Evolutionary conservation across 1,140 invertebrate genomes (phyloP).

Genomic region (Drosophila nikananu): DNA sequence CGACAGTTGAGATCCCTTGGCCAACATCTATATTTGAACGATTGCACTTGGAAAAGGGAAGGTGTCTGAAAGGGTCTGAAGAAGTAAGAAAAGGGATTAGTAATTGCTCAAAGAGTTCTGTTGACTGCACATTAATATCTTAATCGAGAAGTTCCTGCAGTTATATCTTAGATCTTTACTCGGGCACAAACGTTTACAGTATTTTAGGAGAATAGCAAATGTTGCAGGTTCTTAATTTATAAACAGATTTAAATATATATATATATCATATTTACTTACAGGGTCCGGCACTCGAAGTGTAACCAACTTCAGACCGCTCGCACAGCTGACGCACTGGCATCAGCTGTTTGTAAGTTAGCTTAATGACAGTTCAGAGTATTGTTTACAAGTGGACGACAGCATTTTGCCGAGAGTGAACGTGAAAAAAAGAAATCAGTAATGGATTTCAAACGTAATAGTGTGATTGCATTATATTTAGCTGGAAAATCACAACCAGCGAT

Average conservation of each 20-base stretch:
- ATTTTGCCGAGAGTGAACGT: too few species aligned
- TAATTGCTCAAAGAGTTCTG: slow-evolving; percentile 11
- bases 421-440: too few species aligned
- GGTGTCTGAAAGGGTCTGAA: slow-evolving; percentile 1
- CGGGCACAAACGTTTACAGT: neutral
- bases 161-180: neutral
- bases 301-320: too few species aligned
- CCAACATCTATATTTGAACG: slow-evolving; percentile 57
- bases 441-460: too few species aligned
- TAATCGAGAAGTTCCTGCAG: neutral
- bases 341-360: too few species aligned
- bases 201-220: neutral
- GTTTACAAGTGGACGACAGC: too few species aligned
- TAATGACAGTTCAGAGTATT: too few species aligned
- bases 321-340: too few species aligned
- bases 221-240: neutral
- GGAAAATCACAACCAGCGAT: too few species aligned
- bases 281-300: too few species aligned
- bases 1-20: slow-evolving; percentile 30
- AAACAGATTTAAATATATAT: neutral
- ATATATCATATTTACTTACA: too few species aligned
- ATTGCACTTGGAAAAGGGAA: slow-evolving; percentile 17
- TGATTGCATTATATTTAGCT: too few species aligned
- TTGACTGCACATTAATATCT: neutral
- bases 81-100: slow-evolving; percentile 6